Evolutionary conservation across 2,888 invertebrate genomes (phyloP).

Genomic region (Synergus gifuensis): DNA sequence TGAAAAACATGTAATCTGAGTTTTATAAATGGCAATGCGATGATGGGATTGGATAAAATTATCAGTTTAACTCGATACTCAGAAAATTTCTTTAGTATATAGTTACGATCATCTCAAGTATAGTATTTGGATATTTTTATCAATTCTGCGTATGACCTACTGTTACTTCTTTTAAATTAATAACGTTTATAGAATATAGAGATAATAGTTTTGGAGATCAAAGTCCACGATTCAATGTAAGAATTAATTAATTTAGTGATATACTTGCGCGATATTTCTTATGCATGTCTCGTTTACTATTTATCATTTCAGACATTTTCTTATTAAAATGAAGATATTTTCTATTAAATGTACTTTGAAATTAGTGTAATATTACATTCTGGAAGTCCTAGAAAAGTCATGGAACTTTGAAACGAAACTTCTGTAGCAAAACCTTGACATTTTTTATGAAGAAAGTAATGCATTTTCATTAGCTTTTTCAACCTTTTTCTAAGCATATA

Average conservation of each 20-base stretch:
- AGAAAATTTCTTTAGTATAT: background rate
- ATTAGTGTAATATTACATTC: no score
- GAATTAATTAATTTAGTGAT: background rate
- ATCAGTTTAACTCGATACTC: background rate
- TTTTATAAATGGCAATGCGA: background rate
- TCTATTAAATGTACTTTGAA: no score
- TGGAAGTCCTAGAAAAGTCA: no score
- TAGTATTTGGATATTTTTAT: background rate
- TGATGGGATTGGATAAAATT: background rate
- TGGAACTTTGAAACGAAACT: no score
- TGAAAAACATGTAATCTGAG: no score
- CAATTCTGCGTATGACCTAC: background rate
- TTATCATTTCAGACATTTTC: background rate
- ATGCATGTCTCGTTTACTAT: background rate
- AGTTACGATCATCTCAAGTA: background rate
- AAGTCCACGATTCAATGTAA: background rate
- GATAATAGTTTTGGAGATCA: background rate
- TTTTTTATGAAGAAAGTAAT: no score
- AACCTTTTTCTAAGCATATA: no score
- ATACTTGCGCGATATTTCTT: background rate
- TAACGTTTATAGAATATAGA: background rate
- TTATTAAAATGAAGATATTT: no score
- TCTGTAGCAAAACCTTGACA: no score
- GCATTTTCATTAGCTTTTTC: no score
- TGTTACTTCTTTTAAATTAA: background rate